Conservation (phyloP, 2,797 vertebrate species). For the Gymnoscopelus microlampas region DNA sequence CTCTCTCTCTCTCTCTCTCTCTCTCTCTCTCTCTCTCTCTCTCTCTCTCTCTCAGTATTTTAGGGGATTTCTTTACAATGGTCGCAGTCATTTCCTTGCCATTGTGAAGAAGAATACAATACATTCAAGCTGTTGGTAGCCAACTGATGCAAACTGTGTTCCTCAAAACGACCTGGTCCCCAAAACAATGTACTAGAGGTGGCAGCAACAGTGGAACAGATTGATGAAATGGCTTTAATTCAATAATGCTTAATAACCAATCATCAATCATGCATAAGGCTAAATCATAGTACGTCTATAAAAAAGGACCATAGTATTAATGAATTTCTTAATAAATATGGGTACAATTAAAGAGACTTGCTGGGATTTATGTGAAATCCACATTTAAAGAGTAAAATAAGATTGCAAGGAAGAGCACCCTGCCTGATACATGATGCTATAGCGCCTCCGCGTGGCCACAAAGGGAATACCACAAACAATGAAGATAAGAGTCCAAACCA, state of each 20-base stretch:
- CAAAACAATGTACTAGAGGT: too few relatives aligned
- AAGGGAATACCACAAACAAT: fast-evolving
- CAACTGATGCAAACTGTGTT: background rate
- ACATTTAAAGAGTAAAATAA: background rate
- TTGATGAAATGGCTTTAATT: too few relatives aligned
- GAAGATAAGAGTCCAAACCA: too few relatives aligned
- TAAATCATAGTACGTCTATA: too few relatives aligned
- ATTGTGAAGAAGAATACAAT: background rate
- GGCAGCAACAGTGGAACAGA: too few relatives aligned
- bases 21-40: background rate
- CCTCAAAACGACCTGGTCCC: too few relatives aligned
- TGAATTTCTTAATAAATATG: background rate
- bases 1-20: background rate
- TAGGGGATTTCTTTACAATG: background rate
- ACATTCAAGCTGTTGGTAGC: too few relatives aligned
- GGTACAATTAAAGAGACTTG: background rate
- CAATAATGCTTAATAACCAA: too few relatives aligned
- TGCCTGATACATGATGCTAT: background rate
- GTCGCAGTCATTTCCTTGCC: background rate
- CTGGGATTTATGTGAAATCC: too few relatives aligned
- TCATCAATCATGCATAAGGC: too few relatives aligned
- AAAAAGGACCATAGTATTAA: too few relatives aligned
- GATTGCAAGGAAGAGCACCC: background rate
- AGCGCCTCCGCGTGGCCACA: conserved; percentile 40
- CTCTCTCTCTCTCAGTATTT: background rate